Base-by-base conservation (phyloP, 2,797 vertebrate genomes). In the Anguilla pacifica region DNA sequence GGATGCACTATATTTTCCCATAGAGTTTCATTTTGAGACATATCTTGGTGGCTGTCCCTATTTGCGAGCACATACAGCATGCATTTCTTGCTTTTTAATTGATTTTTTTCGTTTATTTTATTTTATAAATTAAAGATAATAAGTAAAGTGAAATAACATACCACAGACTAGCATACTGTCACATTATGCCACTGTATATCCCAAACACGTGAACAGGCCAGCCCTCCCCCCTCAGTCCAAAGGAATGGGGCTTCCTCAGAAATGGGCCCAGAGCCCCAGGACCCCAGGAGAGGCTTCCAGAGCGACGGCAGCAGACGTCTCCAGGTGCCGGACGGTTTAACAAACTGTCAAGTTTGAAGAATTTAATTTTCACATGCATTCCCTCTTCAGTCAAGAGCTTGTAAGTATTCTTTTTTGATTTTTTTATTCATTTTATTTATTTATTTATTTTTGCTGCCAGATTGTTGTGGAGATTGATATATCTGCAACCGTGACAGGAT, bases 321-420 rank as follows among this genome's bases (percentile, higher is more conserved):
- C 77, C 43, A 6, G 43, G 17, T 81, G 43, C 19, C 22, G 9
- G 77, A n/a, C 11, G 77, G 39, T n/a, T 81, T 81, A 25, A 49
- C 77, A 6, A 11, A 49, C 67, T 81, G 46, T 87, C 82, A 89
- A 86, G 85, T 83, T 87, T 57, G 0, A 61, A 49, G 51, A 39
- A 84, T 46, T n/a, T 17, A 25, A 77, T 85, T 70, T 87, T 89
- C 57, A 70, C 81, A 72, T 83, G 59, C 64, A 72, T 74, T 89
- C 39, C 74, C 64, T 67, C 84, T 61, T 82, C 67, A 51, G 4
- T 55, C 74, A 15, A 79, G 83, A 87, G 90, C 86, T 86, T 84
- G 53, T 84, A 84, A 22, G 74, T 64, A 57, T 46, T 28, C 19
- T 81, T 77, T n/a, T 64, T 53, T 77, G 35, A 55, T 25, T 67